Conservation (phyloP, 1,140 invertebrate species). For the Drosophila novamexicana region DNA sequence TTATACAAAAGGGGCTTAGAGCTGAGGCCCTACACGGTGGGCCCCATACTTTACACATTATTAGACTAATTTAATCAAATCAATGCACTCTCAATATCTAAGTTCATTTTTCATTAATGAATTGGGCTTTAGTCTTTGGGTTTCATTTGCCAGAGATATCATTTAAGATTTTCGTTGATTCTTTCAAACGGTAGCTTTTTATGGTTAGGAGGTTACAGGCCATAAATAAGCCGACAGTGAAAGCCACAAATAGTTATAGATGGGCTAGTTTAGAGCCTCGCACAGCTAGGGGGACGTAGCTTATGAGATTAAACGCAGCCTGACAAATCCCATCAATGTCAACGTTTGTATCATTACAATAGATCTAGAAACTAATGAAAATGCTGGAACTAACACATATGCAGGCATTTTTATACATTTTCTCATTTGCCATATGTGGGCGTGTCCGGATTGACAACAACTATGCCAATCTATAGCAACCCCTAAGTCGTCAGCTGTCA, state of each 20-base stretch:
- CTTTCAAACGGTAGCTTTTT: conserved; percentile 42
- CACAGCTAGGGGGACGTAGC: conserved; percentile 12
- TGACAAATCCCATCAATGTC: conserved; percentile 42
- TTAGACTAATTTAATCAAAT: conserved; percentile 80
- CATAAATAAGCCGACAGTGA: conserved; percentile 42
- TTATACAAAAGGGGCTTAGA: conserved; percentile 59
- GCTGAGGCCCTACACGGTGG: conserved; percentile 59
- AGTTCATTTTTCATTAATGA: conserved; percentile 77
- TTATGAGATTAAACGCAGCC: background rate
- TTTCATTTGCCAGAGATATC: conserved; percentile 15
- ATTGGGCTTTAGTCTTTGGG: conserved; percentile 46
- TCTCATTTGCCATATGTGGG: conserved; percentile 38
- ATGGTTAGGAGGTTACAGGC: background rate
- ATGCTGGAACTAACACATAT: conserved; percentile 13
- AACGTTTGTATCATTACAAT: conserved; percentile 16
- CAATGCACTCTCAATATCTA: conserved; percentile 63
- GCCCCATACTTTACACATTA: conserved; percentile 74
- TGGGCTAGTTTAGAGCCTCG: conserved; percentile 13
- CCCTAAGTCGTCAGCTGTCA: conserved; percentile 63
- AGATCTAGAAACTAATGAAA: conserved; percentile 14
- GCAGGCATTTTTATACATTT: conserved; percentile 18
- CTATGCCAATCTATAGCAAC: conserved; percentile 45
- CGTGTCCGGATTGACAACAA: conserved; percentile 48
- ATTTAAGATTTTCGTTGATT: conserved; percentile 14
- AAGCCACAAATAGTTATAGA: conserved; percentile 36